Evolutionary conservation across 1,140 invertebrate genomes (phyloP), one percentile per base, ranked within the genome.

Genomic region (Bursaphelenchus mucronatus): DNA sequence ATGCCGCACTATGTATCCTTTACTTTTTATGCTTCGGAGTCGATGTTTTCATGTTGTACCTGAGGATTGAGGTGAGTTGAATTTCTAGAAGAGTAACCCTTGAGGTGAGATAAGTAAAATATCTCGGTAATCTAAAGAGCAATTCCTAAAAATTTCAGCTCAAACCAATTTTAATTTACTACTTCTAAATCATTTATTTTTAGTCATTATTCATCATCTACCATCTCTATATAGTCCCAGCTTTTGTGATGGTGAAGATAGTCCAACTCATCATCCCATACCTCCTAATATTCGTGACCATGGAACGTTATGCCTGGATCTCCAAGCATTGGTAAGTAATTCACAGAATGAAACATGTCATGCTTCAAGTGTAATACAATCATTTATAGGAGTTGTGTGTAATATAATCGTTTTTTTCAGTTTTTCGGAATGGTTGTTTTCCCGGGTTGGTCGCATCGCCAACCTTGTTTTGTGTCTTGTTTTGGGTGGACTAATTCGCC

Each of bases 1-100:
- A 79, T 64, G 56, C 72, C 19, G 58, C 65, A 40, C 73, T 79
- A 40, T 80, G 76, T 55, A 47, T 66, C 17, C 67, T 71, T 10
- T 79, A 79, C 55, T 77, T 79, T 58, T 61, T 79, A 19, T 50
- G 80, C 9, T 79, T 79, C 59, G 76, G 76, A 0, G 67, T 64
- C 10, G 76, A 79, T 72, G 76, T 75, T n/a, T 51, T 71, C 30
- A 64, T 76, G 9, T 56, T 67, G 46, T 76, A 70, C 45, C 56
- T 73, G 15, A 50, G 74, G 49, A 64, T 30, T 30, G 30, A 30
- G 5, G 30, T 30, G 5, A 30, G 30, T 30, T 30, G 30, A 30
- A 30, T 30, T 5, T 30, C 5, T 30, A 30, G 5, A 30, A 30
- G 47, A n/a, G 47, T 49, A 49, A 6, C 6, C 1, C 47, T 49